Percentiles rank a stretch among this genome's conserved stretches.
These are phyloP conservation scores for Drosophila neonasuta DNA, from an alignment of 2,888 invertebrate genomes.

Conservation along the genomic window DNA sequence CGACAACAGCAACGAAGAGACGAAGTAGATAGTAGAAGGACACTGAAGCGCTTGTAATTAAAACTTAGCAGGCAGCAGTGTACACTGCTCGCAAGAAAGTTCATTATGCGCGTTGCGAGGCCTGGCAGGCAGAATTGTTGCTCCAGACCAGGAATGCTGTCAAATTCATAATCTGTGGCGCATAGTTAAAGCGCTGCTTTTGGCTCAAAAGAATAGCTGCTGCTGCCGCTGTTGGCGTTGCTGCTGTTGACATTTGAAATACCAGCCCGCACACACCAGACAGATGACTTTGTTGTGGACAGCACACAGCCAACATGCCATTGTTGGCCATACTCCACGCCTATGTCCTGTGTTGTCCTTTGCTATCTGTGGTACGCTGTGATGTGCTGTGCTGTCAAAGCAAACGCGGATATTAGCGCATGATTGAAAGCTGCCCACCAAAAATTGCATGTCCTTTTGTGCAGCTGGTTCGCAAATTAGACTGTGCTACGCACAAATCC, in stretches of 20 bases:
- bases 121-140: constrained; percentile 12
- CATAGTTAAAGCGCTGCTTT: constrained; percentile 42
- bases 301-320: constrained; percentile 22
- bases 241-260: constrained; percentile 46
- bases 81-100: constrained; percentile 59
- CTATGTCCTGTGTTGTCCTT: not conserved
- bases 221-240: constrained; percentile 55
- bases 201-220: constrained; percentile 68
- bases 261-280: constrained; percentile 26
- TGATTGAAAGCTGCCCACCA: constrained; percentile 59
- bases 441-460: constrained; percentile 62
- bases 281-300: constrained; percentile 22
- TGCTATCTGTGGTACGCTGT: not conserved
- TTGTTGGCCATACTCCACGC: constrained; percentile 28
- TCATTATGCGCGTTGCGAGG: constrained; percentile 56
- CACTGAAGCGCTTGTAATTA: constrained; percentile 64
- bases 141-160: constrained; percentile 52
- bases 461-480: constrained; percentile 55
- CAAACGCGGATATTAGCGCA: constrained; percentile 66
- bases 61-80: constrained; percentile 50
- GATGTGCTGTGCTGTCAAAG: constrained; percentile 50
- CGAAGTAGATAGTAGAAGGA: not conserved
- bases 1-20: constrained; percentile 5
- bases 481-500: constrained; percentile 23
- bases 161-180: constrained; percentile 74